Conservation (phyloP, 2,113 vertebrate species). For the Conger conger region DNA sequence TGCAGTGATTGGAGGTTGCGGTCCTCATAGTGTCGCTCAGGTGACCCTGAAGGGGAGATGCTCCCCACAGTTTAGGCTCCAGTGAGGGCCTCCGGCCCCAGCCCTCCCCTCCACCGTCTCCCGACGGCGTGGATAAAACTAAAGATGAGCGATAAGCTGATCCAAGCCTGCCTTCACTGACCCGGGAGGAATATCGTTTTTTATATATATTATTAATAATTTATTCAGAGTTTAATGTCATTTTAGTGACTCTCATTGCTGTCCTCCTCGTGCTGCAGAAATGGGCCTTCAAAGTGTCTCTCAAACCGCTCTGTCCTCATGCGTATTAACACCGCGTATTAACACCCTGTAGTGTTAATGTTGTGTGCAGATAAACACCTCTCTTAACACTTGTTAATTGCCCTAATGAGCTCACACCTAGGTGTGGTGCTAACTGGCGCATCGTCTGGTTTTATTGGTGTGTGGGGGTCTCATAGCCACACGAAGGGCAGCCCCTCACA, state of each 20-base stretch:
- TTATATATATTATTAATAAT: not conserved
- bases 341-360: slow-evolving; percentile 58
- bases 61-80: not conserved
- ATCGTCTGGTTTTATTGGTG: slow-evolving; percentile 67
- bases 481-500: slow-evolving; percentile 35
- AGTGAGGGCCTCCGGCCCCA: not conserved
- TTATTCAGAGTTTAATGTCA: not conserved
- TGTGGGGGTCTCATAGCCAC: slow-evolving; percentile 41
- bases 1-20: not conserved
- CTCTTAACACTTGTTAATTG: slow-evolving; percentile 64
- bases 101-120: not conserved
- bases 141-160: not conserved
- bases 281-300: not conserved
- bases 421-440: slow-evolving; percentile 71
- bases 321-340: slow-evolving; percentile 9
- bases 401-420: slow-evolving; percentile 77
- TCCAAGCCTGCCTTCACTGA: not conserved
- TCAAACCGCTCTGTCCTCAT: not conserved
- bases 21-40: not conserved
- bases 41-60: not conserved
- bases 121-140: not conserved
- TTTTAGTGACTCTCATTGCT: not conserved
- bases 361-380: slow-evolving; percentile 74
- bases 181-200: not conserved
- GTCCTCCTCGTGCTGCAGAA: not conserved